Conservation (phyloP, 2,113 vertebrate genomes). For the Indicator indicator region DNA sequence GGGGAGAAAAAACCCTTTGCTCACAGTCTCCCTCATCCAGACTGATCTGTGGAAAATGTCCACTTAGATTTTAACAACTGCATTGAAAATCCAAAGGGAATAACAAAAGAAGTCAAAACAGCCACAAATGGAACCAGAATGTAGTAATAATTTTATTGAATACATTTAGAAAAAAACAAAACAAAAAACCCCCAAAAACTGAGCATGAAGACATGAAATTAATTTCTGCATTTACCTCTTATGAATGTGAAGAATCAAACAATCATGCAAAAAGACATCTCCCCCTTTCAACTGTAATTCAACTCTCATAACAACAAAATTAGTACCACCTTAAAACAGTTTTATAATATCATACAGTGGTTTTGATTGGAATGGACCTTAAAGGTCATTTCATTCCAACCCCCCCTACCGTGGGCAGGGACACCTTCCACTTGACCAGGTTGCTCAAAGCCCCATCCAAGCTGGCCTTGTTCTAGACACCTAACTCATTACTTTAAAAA, state of each 20-base stretch:
- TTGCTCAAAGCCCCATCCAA: background rate
- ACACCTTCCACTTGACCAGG: background rate
- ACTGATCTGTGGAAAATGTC: background rate
- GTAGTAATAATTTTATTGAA: slow-evolving; percentile 64
- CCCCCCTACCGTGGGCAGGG: background rate
- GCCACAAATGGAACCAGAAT: background rate
- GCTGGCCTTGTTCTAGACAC: background rate
- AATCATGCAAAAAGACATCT: slow-evolving; percentile 2
- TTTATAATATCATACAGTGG: background rate
- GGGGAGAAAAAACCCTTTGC: accelerated
- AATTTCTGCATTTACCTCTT: background rate
- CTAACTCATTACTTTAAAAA: background rate
- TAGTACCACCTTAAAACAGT: background rate
- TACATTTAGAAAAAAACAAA: slow-evolving; percentile 12
- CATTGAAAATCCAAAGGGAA: background rate
- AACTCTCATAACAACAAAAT: background rate
- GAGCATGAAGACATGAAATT: slow-evolving; percentile 31
- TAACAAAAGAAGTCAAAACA: background rate
- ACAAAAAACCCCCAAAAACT: background rate
- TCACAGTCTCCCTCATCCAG: accelerated
- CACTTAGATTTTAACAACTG: accelerated
- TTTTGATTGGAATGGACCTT: background rate
- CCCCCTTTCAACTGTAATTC: background rate
- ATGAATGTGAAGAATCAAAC: slow-evolving; percentile 20
- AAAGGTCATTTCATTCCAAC: background rate